phyloP scores from a whole-genome alignment of 2,888 invertebrate genomes.

The Platypus cylindrus region DNA sequence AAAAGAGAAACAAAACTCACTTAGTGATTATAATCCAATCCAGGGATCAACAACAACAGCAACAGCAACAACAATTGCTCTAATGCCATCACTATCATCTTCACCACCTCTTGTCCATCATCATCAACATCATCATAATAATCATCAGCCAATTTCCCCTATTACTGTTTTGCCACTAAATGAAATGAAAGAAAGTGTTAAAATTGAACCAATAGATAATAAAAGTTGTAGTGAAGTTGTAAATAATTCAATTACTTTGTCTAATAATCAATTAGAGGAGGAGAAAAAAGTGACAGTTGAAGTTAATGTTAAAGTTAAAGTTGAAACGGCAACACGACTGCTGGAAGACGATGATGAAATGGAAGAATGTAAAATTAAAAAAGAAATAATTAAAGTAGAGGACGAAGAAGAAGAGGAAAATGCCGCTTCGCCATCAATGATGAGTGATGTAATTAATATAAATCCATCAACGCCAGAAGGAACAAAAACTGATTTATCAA shows the following conservation, averaged over 20 bases:
- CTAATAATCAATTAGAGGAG: too few relatives aligned
- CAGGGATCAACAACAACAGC: too few relatives aligned
- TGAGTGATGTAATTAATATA: slow-evolving; percentile 9
- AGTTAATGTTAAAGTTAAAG: slow-evolving; percentile 11
- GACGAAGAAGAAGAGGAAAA: slow-evolving; percentile 12
- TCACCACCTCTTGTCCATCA: too few relatives aligned
- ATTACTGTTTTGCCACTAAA: background rate
- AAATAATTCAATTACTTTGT: too few relatives aligned
- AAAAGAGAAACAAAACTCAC: slow-evolving; percentile 24
- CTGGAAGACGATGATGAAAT: slow-evolving; percentile 9
- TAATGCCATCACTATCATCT: too few relatives aligned
- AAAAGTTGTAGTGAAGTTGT: too few relatives aligned
- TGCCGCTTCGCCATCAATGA: too few relatives aligned
- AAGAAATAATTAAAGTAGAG: slow-evolving; percentile 8
- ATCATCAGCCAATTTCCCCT: slow-evolving; percentile 1
- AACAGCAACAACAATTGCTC: too few relatives aligned
- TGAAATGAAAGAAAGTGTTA: slow-evolving; percentile 11
- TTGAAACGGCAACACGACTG: slow-evolving; percentile 13
- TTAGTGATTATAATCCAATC: too few relatives aligned
- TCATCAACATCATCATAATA: slow-evolving; percentile 8
- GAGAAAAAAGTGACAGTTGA: slow-evolving; percentile 8
- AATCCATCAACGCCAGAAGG: slow-evolving; percentile 12
- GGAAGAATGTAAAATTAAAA: slow-evolving; percentile 9
- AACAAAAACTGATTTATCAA: slow-evolving; percentile 13
- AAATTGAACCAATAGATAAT: slow-evolving; percentile 15